Evolutionary conservation across 2,888 invertebrate genomes (phyloP).

Genomic region (Chrysolina oricalcia): DNA sequence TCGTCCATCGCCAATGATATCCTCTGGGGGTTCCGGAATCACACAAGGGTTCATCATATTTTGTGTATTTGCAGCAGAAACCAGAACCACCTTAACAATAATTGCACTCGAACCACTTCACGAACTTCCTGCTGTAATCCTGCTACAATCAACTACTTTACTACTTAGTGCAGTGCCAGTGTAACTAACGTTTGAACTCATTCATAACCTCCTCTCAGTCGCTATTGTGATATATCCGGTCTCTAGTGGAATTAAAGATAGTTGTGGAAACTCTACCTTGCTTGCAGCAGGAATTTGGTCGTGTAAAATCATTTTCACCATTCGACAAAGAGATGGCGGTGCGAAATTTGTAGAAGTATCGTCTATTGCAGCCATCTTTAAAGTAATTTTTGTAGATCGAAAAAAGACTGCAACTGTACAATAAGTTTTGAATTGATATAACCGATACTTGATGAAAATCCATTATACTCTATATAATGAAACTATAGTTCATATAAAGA

Average conservation of each 20-base stretch:
- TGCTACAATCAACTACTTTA: conserved; percentile 21
- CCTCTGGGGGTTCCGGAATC: conserved; percentile 73
- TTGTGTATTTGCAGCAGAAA: neutral
- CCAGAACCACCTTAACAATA: neutral
- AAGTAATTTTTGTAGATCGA: no score
- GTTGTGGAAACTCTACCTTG: neutral
- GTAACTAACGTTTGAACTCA: conserved; percentile 28
- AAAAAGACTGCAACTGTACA: no score
- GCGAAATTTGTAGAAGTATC: neutral
- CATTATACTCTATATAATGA: no score
- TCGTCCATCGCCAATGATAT: conserved; percentile 76
- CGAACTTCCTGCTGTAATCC: conserved; percentile 31
- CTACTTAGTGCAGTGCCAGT: no score
- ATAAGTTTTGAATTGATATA: no score
- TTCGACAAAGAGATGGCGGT: conserved; percentile 21
- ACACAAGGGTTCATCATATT: conserved; percentile 73
- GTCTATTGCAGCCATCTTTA: neutral
- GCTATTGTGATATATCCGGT: conserved; percentile 35
- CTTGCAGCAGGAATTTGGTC: conserved; percentile 4
- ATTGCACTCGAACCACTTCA: conserved; percentile 24
- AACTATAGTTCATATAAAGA: no score
- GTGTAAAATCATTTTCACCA: neutral
- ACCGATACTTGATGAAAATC: no score
- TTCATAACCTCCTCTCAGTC: conserved; percentile 31
- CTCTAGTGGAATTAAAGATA: conserved; percentile 17